Evolutionary conservation across 2,113 vertebrate species (phyloP), one percentile per base, ranked within the genome.

Genomic region (Poeciliopsis retropinna): DNA sequence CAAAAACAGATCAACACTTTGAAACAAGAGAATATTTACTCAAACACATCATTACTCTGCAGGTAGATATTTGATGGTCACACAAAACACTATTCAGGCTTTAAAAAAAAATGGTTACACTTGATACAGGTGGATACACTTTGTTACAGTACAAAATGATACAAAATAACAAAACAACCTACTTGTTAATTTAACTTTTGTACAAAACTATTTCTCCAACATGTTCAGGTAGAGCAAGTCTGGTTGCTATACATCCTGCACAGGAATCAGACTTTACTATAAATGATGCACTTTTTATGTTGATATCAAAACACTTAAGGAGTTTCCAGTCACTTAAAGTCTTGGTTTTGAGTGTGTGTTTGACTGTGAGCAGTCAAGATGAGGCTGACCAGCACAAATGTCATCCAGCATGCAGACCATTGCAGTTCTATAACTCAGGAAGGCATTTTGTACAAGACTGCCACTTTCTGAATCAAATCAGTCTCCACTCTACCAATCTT

Each of bases 61-160:
- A 81, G 67, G 74, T 81, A 82, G 85, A 84, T 84, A 76, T 77
- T 74, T 78, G 70, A 87, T 68, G 72, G 31, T 76, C 67, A 76
- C 81, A 82, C 85, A 82, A 69, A 81, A 66, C 81, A 76, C 54
- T 27, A 79, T 68, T 78, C 81, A 70, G 87, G 84, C 83, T 87
- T 84, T 0, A 31, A 31, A n/a, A 66, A 67, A 68, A 67, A 76
- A 37, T 77, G 80, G 82, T 87, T 81, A 90, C 81, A 83, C 54
- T 73, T 77, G 86, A 80, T 77, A 84, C 79, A 78, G 81, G 65
- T 73, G 80, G 64, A 80, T 88, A 88, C 79, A 76, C 70, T 86
- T 87, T 88, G 75, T 86, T 81, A 85, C 65, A 85, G 84, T 89
- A 92, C 69, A 90, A 91, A 93, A 89, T 78, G 1, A 83, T 88